Conservation (phyloP, 2,797 vertebrate species). For the Peromyscus nudipes region DNA sequence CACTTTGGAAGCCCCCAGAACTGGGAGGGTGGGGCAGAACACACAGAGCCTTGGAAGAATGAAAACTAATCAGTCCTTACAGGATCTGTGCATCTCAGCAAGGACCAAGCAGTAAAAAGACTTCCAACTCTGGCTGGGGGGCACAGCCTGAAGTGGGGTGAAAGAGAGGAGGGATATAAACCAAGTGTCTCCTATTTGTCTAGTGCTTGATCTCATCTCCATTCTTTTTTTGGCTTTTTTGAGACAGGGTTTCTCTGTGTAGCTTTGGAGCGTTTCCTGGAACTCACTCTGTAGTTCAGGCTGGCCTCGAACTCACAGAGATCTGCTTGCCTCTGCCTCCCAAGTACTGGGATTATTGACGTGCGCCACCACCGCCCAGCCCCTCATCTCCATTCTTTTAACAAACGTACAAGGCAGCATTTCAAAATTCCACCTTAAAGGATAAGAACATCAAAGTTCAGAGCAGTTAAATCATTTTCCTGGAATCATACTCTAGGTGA, state of each 20-base stretch:
- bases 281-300: no score
- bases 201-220: slow-evolving; percentile 30
- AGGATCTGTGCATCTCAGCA: slow-evolving; percentile 36
- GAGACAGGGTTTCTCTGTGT: no score
- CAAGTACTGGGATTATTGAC: no score
- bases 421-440: slow-evolving; percentile 63
- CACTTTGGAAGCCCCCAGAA: slow-evolving; percentile 50
- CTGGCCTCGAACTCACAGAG: no score
- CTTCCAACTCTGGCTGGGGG: background rate
- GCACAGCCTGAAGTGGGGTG: background rate
- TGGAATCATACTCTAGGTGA: slow-evolving; percentile 24
- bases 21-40: background rate
- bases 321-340: no score
- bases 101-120: background rate
- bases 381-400: background rate
- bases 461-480: slow-evolving; percentile 59
- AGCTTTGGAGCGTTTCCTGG: no score
- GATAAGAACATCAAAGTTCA: slow-evolving; percentile 54
- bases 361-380: no score
- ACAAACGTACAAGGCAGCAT: background rate
- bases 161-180: slow-evolving; percentile 7
- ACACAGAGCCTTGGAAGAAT: slow-evolving; percentile 30
- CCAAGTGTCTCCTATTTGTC: background rate
- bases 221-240: background rate
- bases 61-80: slow-evolving; percentile 30